phyloP scores from a whole-genome alignment of 2,888 invertebrate genomes.

The Tenthredo amoena region DNA sequence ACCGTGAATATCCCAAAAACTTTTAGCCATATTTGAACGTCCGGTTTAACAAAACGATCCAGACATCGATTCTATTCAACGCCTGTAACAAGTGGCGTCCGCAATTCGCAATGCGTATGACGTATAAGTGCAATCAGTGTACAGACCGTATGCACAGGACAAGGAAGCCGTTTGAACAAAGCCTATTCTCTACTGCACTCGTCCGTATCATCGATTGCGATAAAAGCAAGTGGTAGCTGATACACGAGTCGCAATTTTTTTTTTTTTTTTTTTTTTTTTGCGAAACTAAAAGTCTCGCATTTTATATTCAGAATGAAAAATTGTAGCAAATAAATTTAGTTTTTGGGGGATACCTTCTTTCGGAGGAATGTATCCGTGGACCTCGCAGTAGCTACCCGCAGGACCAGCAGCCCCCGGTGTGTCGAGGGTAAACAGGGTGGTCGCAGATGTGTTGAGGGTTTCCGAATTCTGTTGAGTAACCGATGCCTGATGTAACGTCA shows the following conservation, averaged over 20 bases:
- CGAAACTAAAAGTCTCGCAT: background rate
- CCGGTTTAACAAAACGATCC: background rate
- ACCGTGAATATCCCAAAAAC: background rate
- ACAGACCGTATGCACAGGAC: too few species aligned
- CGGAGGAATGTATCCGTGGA: slow-evolving; percentile 81
- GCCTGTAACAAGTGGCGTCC: slow-evolving; percentile 13
- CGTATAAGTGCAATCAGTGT: background rate
- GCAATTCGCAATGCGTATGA: background rate
- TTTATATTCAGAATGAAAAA: background rate
- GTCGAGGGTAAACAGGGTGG: slow-evolving; percentile 80
- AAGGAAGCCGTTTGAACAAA: slow-evolving; percentile 59
- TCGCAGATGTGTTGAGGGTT: slow-evolving; percentile 73
- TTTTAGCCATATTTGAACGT: background rate
- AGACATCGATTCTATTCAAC: background rate
- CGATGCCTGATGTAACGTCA: slow-evolving; percentile 51
- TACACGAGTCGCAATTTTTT: background rate
- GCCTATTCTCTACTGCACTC: slow-evolving; percentile 31
- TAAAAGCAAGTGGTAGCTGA: background rate
- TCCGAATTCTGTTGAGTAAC: slow-evolving; percentile 65
- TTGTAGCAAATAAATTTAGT: too few species aligned
- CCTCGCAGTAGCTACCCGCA: slow-evolving; percentile 81
- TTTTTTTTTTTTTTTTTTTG: background rate
- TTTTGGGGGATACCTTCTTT: slow-evolving; percentile 79
- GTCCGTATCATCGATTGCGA: background rate
- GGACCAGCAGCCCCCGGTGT: slow-evolving; percentile 75